These are phyloP conservation scores for Ormyrus pomaceus DNA, from an alignment of 2,888 invertebrate species.

Conservation along the genomic window DNA sequence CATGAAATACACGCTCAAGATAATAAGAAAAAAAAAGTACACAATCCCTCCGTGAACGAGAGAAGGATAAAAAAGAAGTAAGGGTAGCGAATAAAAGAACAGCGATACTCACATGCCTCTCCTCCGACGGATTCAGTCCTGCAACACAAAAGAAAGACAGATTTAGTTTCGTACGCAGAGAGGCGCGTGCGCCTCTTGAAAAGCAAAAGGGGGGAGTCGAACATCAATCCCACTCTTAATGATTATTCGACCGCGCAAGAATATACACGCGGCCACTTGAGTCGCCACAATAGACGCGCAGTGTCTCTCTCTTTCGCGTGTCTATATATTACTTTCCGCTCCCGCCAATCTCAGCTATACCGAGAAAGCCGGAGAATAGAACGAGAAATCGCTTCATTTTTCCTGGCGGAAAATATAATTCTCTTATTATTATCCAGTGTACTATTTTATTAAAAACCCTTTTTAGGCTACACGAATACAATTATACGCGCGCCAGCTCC, in stretches of 20 bases:
- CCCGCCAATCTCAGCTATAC: not conserved
- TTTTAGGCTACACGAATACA: too few species aligned
- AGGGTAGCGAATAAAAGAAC: not conserved
- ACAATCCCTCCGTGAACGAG: conserved; percentile 18
- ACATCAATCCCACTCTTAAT: conserved; percentile 48
- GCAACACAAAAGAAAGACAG: conserved; percentile 66
- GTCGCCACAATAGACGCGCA: conserved; percentile 32
- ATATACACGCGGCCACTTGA: conserved; percentile 44
- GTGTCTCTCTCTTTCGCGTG: not conserved
- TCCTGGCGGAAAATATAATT: not conserved
- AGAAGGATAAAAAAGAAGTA: conserved; percentile 8
- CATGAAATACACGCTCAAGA: conserved; percentile 34
- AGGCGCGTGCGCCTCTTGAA: not conserved
- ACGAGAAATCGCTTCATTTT: too few species aligned
- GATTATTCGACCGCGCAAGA: conserved; percentile 46
- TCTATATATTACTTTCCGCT: not conserved
- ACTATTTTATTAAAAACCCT: not conserved
- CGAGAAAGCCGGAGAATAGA: not conserved
- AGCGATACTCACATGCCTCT: conserved; percentile 81
- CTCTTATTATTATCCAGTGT: not conserved
- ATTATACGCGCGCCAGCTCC: too few species aligned
- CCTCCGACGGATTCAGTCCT: conserved; percentile 81
- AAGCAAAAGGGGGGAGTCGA: conserved; percentile 49
- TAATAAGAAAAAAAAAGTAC: conserved; percentile 2
- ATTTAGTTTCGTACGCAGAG: conserved; percentile 14